Evolutionary conservation across 2,113 vertebrate species (phyloP).

Genomic region (Malurus melanocephalus): DNA sequence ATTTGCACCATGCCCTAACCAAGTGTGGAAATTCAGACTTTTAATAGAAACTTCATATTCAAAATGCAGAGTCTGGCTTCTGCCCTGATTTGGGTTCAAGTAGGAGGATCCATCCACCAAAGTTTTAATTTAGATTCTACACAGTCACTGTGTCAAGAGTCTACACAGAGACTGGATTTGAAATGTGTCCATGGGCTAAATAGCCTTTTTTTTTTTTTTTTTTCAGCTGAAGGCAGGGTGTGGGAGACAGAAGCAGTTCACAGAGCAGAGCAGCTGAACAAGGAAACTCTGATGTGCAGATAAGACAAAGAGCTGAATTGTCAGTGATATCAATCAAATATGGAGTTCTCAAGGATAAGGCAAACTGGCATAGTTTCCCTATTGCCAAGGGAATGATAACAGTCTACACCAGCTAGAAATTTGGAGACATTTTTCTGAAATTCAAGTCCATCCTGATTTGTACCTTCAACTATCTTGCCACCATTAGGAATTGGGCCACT

Average conservation of each 20-base stretch:
- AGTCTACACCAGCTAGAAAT: background rate
- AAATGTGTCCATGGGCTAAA: background rate
- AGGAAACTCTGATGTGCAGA: background rate
- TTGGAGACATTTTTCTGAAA: background rate
- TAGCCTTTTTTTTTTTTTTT: background rate
- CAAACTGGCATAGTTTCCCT: background rate
- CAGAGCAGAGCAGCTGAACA: background rate
- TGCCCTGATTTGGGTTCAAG: background rate
- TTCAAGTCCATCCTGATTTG: background rate
- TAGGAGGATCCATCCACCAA: background rate
- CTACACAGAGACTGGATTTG: background rate
- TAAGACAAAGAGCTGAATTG: background rate
- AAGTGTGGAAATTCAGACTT: background rate
- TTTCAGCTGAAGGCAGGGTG: background rate
- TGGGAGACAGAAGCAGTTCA: background rate
- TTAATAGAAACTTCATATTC: background rate
- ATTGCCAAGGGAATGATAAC: background rate
- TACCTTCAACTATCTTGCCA: background rate
- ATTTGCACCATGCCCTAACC: background rate
- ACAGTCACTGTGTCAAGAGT: background rate
- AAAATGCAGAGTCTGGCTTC: background rate
- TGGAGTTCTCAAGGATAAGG: background rate
- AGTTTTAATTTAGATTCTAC: background rate
- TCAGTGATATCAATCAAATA: background rate
- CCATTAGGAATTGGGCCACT: background rate